A percentile compares a stretch with the other conserved stretches of the same genome.
Evolutionary conservation across 2,888 invertebrate species (phyloP).

Genomic region (Emmelina monodactyla): DNA sequence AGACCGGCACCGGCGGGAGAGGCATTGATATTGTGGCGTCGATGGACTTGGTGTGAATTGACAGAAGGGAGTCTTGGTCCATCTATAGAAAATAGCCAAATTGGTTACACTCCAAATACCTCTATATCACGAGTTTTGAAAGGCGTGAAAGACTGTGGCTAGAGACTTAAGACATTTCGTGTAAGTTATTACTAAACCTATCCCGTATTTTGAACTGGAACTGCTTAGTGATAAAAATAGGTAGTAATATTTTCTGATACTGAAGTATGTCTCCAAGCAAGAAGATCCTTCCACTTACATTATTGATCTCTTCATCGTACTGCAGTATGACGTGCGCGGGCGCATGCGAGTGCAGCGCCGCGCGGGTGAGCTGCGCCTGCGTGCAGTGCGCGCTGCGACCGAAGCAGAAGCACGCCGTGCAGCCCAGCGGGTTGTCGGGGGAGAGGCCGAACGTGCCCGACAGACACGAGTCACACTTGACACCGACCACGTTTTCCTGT

Average conservation of each 20-base stretch:
- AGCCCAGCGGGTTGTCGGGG: conserved; percentile 80
- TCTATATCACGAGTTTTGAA: no score
- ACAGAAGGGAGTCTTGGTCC: conserved; percentile 43
- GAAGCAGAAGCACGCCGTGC: conserved; percentile 97
- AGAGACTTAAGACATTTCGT: no score
- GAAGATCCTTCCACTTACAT: no score
- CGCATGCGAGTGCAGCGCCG: conserved; percentile 73
- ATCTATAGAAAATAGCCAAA: no score
- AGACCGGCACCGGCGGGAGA: conserved; percentile 72
- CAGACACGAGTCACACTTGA: conserved; percentile 83
- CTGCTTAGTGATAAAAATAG: no score
- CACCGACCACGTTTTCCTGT: conserved; percentile 83
- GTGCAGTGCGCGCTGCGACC: conserved; percentile 81
- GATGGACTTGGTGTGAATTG: conserved; percentile 41
- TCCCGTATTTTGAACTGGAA: no score
- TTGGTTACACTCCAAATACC: no score
- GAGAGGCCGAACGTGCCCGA: conserved; percentile 88
- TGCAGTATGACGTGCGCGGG: conserved; percentile 55
- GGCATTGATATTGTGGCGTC: conserved; percentile 47
- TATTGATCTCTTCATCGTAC: conserved; percentile 19
- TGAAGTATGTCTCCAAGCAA: no score
- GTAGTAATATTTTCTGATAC: no score
- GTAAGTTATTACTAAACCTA: no score
- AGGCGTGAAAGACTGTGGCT: no score
- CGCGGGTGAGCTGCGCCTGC: conserved; percentile 85